Base-by-base conservation (phyloP, 1,140 invertebrate species). In the Microplitis demolitor region DNA sequence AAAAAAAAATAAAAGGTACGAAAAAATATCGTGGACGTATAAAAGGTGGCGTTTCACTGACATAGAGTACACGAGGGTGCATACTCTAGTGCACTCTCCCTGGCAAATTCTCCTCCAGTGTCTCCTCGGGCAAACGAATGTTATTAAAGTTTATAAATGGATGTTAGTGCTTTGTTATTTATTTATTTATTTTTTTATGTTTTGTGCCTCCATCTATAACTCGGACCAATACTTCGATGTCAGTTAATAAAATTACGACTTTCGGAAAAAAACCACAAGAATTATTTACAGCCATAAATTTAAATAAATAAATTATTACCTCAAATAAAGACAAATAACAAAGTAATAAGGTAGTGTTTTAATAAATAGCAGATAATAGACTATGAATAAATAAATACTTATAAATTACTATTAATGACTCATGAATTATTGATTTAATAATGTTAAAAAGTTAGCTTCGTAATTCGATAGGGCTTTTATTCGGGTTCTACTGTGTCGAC, bases 181-280 rank as follows among this genome's bases (percentile, higher is more conserved):
- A 14, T 58, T 61, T 61, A 54, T 67, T 76, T 75, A 70, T 62
- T 34, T 63, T 74, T 58, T 53, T 61, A 64, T 24, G 24, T 24
- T 24, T 24, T 24, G 24, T 24, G 24, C 35, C 77, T 70, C 71
- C 39, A 72, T 68, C 54, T 39, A 53, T 45, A 53, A 54, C 33
- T 8, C 6, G 24, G 54, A 51, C 58, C 50, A 58, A 54, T 69
- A 53, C 62, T 71, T 51, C 62, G 73, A 74, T 68, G 74, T 76
- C 75, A 73, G 82, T 83, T 86, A 83, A 82, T 83, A 78, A 84
- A 85, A 79, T 85, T 85, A 84, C 82, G 80, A 86, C 85, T 84
- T 78, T 85, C 84, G 80, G 81, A 81, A 84, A 84, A 85, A 84
- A 85, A 81, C 80, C 81, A 82, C 82, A 79, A 84, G 85, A 85